Conservation (phyloP, 2,113 vertebrate genomes). For the Pycnonotus jocosus region DNA sequence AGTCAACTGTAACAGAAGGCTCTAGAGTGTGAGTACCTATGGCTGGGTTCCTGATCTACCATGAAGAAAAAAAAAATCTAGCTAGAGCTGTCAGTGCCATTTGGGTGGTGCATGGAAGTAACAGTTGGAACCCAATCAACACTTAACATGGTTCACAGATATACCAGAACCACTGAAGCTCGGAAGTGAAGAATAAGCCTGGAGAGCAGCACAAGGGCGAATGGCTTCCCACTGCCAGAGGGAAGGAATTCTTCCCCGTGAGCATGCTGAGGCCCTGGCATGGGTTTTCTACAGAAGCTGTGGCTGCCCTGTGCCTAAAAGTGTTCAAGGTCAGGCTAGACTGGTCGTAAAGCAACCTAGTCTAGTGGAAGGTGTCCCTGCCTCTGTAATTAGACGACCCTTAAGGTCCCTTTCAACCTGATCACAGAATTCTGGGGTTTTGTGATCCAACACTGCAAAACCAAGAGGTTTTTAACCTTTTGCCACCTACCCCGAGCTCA, state of each 20-base stretch:
- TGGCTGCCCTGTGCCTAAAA: background rate
- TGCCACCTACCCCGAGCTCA: background rate
- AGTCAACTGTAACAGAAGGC: background rate
- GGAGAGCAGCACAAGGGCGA: background rate
- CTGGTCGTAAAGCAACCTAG: background rate
- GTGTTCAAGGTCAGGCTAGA: background rate
- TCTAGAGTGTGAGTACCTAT: background rate
- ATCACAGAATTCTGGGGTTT: background rate
- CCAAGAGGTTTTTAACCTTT: background rate
- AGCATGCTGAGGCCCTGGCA: background rate
- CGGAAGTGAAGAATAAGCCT: background rate
- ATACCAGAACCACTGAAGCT: background rate
- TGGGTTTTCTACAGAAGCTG: background rate
- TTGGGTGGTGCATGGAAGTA: background rate
- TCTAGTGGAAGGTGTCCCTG: background rate
- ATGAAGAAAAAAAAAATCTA: background rate
- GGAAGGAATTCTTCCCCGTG: background rate
- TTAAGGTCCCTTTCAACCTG: background rate
- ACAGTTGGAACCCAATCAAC: background rate
- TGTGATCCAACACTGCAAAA: background rate
- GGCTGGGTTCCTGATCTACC: background rate
- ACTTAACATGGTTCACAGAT: background rate
- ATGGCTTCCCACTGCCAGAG: background rate
- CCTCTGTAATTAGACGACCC: no score
- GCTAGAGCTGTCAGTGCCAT: background rate